Base-by-base conservation (phyloP, 2,888 invertebrate genomes). In the Periphyllus acericola region DNA sequence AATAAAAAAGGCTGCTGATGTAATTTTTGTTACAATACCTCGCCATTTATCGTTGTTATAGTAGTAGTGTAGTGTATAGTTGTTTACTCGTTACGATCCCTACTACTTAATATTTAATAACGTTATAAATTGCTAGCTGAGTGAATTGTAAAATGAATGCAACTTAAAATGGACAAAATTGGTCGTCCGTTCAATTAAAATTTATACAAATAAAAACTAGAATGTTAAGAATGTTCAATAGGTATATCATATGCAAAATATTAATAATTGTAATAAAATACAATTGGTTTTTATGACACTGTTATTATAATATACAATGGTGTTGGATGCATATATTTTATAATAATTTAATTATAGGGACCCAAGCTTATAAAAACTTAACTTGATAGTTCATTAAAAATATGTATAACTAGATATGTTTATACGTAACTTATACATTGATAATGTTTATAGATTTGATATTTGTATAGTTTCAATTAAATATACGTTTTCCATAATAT, bases 11-110 rank as follows among this genome's bases (percentile, higher is more conserved):
- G 66, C 36, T 46, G 32, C 46, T 76, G 40, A 32, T 46, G 40
- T 84, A 84, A 76, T 84, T 84, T 84, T 46, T 40, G 76, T 84
- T 76, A 84, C 84, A 84, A 76, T 84, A 84, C 84, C 46, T 76
- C 76, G 76, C 75, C 83, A 83, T 76, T 76, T 84, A 84, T 75
- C 75, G 40, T n/a, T 66, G 83, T 83, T 25, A 60, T 76, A 66
- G 40, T 66, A 74, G 55, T 83, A 34, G 55, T 75, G 36, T 60
- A 8, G 36, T 32, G 29, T 66, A 66, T 32, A 75, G 83, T 46
- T 60, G 60, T 60, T n/a, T 32, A 83, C 81, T 81, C 40, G 81
- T 68, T 75, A 83, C 60, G 60, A 55, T 82, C 82, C 71, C 82
- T 36, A 52, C 32, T 74, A 83, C 55, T 55, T 83, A 74, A 74